These are phyloP conservation scores for Drosophila melanogaster DNA, from an alignment of 1,140 invertebrate species.

Conservation along the genomic window Release_6_plus_ISO1_MT NT_037436.4:14708501-14709000, in stretches of 20 bases:
- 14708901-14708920: slow-evolving; percentile 21
- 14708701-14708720: slow-evolving; percentile 51
- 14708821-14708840: slow-evolving; percentile 2
- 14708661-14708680: slow-evolving; percentile 57
- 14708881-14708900: slow-evolving; percentile 15
- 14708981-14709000: slow-evolving; percentile 15
- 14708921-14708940: slow-evolving; percentile 16
- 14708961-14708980: slow-evolving; percentile 14
- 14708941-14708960: slow-evolving; percentile 19
- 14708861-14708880: slow-evolving; percentile 20
- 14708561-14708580: neutral
- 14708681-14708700: slow-evolving; percentile 31
- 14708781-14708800: too few relatives aligned
- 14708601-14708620: slow-evolving; percentile 61
- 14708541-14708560: slow-evolving; percentile 31
- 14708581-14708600: slow-evolving; percentile 60
- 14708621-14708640: slow-evolving; percentile 38
- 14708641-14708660: slow-evolving; percentile 27
- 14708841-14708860: neutral
- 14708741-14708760: neutral
- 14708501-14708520: slow-evolving; percentile 39
- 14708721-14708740: slow-evolving; percentile 24
- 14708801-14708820: neutral
- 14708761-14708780: neutral
- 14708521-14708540: slow-evolving; percentile 38